Evolutionary conservation across 2,888 invertebrate genomes (phyloP), one percentile per base, ranked within the genome.

Genomic region (Glomeris marginata): DNA sequence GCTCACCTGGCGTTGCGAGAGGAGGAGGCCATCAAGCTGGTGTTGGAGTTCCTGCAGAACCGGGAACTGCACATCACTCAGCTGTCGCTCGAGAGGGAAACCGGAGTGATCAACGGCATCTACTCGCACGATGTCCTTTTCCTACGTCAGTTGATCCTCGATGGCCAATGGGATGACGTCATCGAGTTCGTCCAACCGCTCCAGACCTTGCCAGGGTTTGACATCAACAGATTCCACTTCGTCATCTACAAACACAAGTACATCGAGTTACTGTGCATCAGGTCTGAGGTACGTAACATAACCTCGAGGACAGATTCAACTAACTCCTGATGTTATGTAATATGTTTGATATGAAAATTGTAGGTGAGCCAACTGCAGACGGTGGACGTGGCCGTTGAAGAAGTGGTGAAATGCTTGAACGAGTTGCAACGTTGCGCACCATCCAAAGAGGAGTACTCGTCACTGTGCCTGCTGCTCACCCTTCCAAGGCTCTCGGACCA

Each of bases 91-190:
- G 94, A 95, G 69, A 77, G 94, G 46, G 95, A 95, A 71, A 88
- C 92, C 1, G 94, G 94, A 45, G 83, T 91, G 55, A 88, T 90
- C 64, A 92, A 92, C 69, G 90, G 90, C 50, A 80, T 82, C 64
- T 92, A 79, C 67, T 88, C 90, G 13, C 91, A 94, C 68, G 95
- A 95, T 68, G 81, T 91, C 37, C 75, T 95, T 43, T 95, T 95
- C 68, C 73, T 95, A 18, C 76, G 94, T 16, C 92, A 94, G 69
- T 77, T 95, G 47, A 91, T 95, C 58, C 76, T 95, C 49, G 95
- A 95, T 67, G 95, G 95, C 16, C 91, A 94, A 69, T 95, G 95
- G 95, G 94, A 95, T 69, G 92, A 94, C 66, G 92, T 88, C 1
- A 71, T 92, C 53, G 92, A 94, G 66, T 95, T 95, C 68, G 84